phyloP scores from a whole-genome alignment of 2,888 invertebrate genomes.

The Oeneis ivallda region DNA sequence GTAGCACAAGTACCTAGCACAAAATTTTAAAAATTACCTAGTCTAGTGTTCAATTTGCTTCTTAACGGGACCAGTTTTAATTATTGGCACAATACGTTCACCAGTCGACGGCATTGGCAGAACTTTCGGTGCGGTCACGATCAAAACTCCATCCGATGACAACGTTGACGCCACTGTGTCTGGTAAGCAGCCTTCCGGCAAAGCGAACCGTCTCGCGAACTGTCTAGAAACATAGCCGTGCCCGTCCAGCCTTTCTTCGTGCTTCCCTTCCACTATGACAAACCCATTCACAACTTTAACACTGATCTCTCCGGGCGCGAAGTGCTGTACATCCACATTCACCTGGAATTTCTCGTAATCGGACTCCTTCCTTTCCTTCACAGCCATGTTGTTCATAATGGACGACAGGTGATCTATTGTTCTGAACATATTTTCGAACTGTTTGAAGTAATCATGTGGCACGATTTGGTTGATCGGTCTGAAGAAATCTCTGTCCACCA shows the following conservation, averaged over 20 bases:
- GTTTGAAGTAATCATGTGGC: conserved; percentile 46
- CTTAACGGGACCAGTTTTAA: conserved; percentile 81
- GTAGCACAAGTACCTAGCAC: neutral
- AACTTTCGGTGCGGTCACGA: conserved; percentile 85
- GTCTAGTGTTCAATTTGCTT: conserved; percentile 48
- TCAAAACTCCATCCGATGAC: conserved; percentile 89
- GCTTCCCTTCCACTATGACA: conserved; percentile 88
- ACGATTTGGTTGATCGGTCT: conserved; percentile 47
- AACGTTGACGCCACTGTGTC: conserved; percentile 86
- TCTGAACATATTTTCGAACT: conserved; percentile 49
- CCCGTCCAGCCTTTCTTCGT: conserved; percentile 88
- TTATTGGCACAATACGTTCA: conserved; percentile 83
- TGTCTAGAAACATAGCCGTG: conserved; percentile 88
- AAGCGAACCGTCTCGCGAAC: conserved; percentile 86
- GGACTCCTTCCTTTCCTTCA: conserved; percentile 67
- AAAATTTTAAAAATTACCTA: neutral
- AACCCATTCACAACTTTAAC: conserved; percentile 87
- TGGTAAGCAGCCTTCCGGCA: conserved; percentile 88
- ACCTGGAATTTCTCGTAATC: conserved; percentile 84
- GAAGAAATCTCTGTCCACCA: conserved; percentile 65
- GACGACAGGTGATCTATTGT: conserved; percentile 61
- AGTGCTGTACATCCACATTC: conserved; percentile 89
- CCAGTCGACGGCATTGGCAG: conserved; percentile 65
- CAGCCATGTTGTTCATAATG: conserved; percentile 63
- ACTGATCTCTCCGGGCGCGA: conserved; percentile 87